Conservation (phyloP, 1,140 invertebrate species). For the Bombus balteatus region DNA sequence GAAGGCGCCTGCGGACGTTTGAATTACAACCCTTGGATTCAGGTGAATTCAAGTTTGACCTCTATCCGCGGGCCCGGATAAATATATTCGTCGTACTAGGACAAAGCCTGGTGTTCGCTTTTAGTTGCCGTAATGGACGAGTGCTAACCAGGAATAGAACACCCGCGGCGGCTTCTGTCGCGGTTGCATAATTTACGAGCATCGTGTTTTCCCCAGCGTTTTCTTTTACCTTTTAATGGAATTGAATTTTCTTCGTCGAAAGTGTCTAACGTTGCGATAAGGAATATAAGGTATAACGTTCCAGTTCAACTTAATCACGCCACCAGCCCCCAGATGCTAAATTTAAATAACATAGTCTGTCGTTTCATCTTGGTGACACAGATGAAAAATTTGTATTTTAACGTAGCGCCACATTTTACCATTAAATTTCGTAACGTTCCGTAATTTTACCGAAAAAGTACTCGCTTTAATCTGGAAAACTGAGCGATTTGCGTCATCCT, state of each 20-base stretch:
- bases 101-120: constrained; percentile 55
- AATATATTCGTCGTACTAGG: constrained; percentile 56
- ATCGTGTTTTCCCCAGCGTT: neutral
- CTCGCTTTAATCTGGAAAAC: neutral
- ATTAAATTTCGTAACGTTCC: neutral
- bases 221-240: neutral
- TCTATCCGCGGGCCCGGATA: constrained; percentile 52
- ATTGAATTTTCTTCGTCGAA: neutral
- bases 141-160: constrained; percentile 51
- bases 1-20: constrained; percentile 59
- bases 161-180: constrained; percentile 33
- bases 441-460: too few species aligned
- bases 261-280: too few species aligned
- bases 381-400: neutral
- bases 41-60: constrained; percentile 64
- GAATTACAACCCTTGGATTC: constrained; percentile 65
- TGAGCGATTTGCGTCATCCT: neutral
- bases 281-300: neutral
- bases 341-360: neutral
- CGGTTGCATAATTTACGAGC: constrained; percentile 39
- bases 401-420: neutral
- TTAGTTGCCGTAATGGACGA: constrained; percentile 52
- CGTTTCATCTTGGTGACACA: neutral
- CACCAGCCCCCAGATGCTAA: neutral
- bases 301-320: neutral